A percentile compares a stretch with the other conserved stretches of the same genome.
These are phyloP conservation scores for Cyanoderma ruficeps DNA, from an alignment of 2,113 vertebrate genomes.

Conservation along the genomic window DNA sequence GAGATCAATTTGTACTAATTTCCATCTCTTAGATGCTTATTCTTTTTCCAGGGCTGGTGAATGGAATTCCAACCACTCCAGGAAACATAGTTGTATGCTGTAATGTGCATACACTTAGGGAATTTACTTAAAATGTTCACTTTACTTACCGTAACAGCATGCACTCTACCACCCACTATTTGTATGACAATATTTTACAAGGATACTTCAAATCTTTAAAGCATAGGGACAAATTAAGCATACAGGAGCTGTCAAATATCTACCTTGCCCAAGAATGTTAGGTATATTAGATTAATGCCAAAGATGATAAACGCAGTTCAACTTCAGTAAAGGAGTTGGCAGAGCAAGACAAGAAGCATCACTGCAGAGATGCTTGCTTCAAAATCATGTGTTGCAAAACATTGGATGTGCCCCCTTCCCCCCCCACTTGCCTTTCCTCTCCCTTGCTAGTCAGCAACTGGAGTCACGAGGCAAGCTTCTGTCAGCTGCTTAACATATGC, in stretches of 20 bases:
- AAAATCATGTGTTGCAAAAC: neutral
- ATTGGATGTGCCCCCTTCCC: neutral
- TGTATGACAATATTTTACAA: constrained; percentile 25
- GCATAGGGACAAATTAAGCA: neutral
- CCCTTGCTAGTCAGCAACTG: neutral
- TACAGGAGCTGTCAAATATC: neutral
- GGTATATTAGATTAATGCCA: neutral
- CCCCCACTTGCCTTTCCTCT: neutral
- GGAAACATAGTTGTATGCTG: neutral
- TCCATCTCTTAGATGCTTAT: neutral
- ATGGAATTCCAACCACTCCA: neutral
- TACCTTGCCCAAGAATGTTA: neutral
- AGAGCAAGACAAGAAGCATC: neutral
- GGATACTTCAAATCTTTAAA: neutral
- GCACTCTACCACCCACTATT: neutral
- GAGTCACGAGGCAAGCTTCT: neutral
- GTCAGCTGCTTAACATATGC: neutral
- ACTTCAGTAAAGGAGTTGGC: neutral
- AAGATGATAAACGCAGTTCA: neutral
- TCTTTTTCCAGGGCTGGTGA: neutral
- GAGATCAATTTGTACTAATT: constrained; percentile 29
- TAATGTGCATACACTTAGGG: neutral
- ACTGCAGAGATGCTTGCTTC: neutral
- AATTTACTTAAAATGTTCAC: constrained; percentile 19
- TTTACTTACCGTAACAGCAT: neutral